These are phyloP conservation scores for Etheostoma cragini DNA, from an alignment of 2,113 vertebrate species.

Conservation along the genomic window DNA sequence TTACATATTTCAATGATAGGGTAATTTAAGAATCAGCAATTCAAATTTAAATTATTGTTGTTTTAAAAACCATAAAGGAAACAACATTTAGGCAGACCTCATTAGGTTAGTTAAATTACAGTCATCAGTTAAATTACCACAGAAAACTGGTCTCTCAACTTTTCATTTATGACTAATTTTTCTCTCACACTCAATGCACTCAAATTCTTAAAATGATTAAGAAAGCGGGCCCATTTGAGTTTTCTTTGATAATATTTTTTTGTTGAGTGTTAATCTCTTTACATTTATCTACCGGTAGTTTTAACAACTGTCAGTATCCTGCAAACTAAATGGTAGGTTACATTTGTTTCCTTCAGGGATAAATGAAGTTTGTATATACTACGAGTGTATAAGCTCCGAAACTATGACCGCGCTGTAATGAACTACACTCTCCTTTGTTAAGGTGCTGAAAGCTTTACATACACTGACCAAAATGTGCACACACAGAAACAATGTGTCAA, in stretches of 20 bases:
- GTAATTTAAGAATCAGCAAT: too few species aligned
- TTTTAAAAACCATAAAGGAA: too few species aligned
- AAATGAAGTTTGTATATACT: background rate
- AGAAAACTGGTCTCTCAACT: background rate
- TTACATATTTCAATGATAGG: too few species aligned
- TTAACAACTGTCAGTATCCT: background rate
- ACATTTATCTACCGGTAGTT: background rate
- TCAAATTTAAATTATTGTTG: too few species aligned
- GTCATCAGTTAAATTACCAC: background rate
- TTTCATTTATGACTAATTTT: background rate
- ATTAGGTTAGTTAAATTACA: background rate
- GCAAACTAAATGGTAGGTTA: background rate
- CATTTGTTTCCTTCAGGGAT: slow-evolving; percentile 10
- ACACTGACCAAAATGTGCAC: background rate
- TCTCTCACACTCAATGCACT: background rate
- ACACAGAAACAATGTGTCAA: slow-evolving; percentile 39
- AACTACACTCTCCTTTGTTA: slow-evolving; percentile 13
- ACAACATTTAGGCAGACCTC: background rate
- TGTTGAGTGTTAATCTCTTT: background rate
- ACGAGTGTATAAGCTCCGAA: background rate
- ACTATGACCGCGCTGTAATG: slow-evolving; percentile 9
- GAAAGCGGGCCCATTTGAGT: background rate
- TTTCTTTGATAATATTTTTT: too few species aligned
- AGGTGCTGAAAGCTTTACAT: slow-evolving; percentile 33
- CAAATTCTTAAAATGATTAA: background rate